phyloP scores from a whole-genome alignment of 2,888 invertebrate genomes.

The Drosophila neotestacea region DNA sequence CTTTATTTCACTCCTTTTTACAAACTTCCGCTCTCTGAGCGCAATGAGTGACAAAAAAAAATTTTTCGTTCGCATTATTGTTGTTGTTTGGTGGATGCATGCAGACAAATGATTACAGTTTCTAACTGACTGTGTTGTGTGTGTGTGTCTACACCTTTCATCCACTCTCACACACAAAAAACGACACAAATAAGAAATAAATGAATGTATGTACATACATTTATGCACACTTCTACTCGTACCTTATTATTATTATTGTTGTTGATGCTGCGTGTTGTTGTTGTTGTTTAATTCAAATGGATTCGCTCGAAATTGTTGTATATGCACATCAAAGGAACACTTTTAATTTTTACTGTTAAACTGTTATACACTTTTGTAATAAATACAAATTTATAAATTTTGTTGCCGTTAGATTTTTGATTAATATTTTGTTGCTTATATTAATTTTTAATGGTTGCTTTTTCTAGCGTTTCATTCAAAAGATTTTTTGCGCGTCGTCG shows the following conservation, averaged over 20 bases:
- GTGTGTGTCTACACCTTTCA: conserved; percentile 45
- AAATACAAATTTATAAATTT: conserved; percentile 53
- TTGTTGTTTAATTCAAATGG: conserved; percentile 33
- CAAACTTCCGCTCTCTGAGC: conserved; percentile 45
- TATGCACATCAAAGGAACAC: conserved; percentile 64
- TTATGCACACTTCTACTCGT: conserved; percentile 27
- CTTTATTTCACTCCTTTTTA: conserved; percentile 26
- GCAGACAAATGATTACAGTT: conserved; percentile 24
- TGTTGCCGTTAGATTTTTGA: conserved; percentile 35
- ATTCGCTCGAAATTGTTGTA: conserved; percentile 48
- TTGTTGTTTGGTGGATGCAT: conserved; percentile 44
- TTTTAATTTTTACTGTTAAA: conserved; percentile 59
- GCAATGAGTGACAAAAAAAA: conserved; percentile 37
- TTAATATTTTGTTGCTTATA: conserved; percentile 32
- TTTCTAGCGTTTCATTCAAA: conserved; percentile 62
- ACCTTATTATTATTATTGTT: conserved; percentile 44
- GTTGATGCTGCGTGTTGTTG: conserved; percentile 33
- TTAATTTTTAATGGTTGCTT: conserved; percentile 38
- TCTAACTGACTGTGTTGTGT: neutral
- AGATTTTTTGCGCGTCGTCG: conserved; percentile 53
- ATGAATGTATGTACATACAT: neutral
- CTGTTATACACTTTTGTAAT: conserved; percentile 74
- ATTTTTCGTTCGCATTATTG: conserved; percentile 36
- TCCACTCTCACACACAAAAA: neutral
- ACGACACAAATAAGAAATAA: neutral